Evolutionary conservation across 2,888 invertebrate species (phyloP), one percentile per base, ranked within the genome.

Genomic region (Pollenia griseotomentosa): DNA sequence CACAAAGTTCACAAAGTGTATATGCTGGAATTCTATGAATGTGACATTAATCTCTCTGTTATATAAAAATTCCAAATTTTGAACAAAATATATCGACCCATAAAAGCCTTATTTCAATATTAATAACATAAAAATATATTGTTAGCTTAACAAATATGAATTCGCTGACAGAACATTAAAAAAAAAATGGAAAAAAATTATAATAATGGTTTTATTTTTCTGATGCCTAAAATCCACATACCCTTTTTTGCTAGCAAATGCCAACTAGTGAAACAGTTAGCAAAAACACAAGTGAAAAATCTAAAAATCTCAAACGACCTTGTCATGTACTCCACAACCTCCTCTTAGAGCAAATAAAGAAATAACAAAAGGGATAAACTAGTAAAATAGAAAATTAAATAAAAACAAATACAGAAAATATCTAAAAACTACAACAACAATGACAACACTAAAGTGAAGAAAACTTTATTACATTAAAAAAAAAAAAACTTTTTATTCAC

Each of bases 241-340:
- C 11, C 57, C 23, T 33, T 57, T 33, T 33, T 42, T 42, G 4
- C 23, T 55, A 10, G 14, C 2, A 68, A 57, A 48, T 14, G 57
- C 59, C 71, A 81, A 19, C 55, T 33, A 6, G 33, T 33, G 6
- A 33, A 33, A 23, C 59, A 70, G 23, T 19, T 51, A 65, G 4
- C 9, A 59, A 1, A 23, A 82, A 51, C 23, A 66, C 40, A 82
- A 74, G 23, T 55, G 57, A 63, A 70, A 61, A 53, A 16, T 77
- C 46, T 65, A 42, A 55, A 87, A 82, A 88, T 86, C 68, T 87
- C 59, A 51, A 87, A 87, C 89, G 89, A 89, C 89, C 89, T 89
- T 89, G 88, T 66, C 85, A 77, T 83, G 83, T 86, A 79, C 80
- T 88, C 89, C 84, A 87, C 74, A 80, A 75, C 65, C 70, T 70